Evolutionary conservation across 2,888 invertebrate genomes (phyloP).

Genomic region (Blastobasis adustella): DNA sequence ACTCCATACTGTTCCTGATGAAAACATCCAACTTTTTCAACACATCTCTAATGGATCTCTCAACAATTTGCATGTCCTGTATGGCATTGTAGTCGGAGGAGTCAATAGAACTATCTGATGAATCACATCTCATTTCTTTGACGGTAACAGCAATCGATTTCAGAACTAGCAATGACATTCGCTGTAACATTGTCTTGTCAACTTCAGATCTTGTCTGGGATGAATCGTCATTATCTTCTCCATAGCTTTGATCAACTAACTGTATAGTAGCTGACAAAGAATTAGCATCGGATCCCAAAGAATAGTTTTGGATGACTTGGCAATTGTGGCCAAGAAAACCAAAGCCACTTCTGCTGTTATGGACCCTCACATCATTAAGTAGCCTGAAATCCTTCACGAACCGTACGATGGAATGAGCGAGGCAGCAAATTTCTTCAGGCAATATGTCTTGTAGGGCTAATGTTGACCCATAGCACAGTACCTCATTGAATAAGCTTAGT

Average conservation of each 20-base stretch:
- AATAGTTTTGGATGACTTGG: conserved; percentile 47
- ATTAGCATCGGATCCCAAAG: conserved; percentile 47
- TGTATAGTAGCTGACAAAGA: conserved; percentile 54
- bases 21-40: conserved; percentile 87
- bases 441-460: conserved; percentile 90
- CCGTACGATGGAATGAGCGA: conserved; percentile 89
- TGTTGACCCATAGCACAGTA: conserved; percentile 93
- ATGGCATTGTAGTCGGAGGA: conserved; percentile 90
- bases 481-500: conserved; percentile 90
- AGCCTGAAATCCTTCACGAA: conserved; percentile 90
- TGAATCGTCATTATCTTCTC: conserved; percentile 52
- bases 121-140: conserved; percentile 91
- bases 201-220: conserved; percentile 67
- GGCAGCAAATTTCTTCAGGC: conserved; percentile 90
- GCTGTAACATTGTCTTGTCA: conserved; percentile 87
- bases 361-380: conserved; percentile 71
- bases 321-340: conserved; percentile 64
- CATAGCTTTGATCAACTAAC: conserved; percentile 63
- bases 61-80: conserved; percentile 92
- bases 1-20: conserved; percentile 86
- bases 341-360: conserved; percentile 59
- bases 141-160: conserved; percentile 93
- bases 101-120: conserved; percentile 88
- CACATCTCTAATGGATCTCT: conserved; percentile 88
- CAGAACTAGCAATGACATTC: conserved; percentile 88